phyloP scores from a whole-genome alignment of 2,888 invertebrate species.

The Aricia artaxerxes region DNA sequence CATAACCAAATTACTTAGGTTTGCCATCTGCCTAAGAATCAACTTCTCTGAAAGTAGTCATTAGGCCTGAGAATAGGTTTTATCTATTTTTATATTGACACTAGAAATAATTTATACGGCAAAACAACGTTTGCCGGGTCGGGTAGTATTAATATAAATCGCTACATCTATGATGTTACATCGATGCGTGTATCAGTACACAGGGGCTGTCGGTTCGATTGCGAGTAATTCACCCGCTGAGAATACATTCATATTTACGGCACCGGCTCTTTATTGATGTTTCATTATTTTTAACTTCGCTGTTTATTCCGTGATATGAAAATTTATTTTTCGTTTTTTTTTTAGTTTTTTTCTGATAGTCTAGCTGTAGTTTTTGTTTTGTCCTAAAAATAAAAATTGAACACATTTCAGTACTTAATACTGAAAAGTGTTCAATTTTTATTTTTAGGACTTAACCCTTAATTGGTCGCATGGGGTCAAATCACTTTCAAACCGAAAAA shows the following conservation, averaged over 20 bases:
- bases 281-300: slow-evolving; percentile 36
- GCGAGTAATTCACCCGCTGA: slow-evolving; percentile 56
- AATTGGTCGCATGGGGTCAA: no score
- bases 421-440: background rate
- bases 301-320: slow-evolving; percentile 29
- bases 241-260: slow-evolving; percentile 54
- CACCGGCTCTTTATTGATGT: slow-evolving; percentile 50
- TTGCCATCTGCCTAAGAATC: no score
- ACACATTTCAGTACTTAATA: no score
- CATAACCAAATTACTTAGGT: no score
- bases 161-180: background rate
- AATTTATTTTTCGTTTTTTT: background rate
- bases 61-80: no score
- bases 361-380: background rate
- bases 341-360: background rate
- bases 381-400: no score
- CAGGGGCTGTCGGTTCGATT: slow-evolving; percentile 52
- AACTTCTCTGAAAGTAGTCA: no score
- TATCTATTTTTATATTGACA: no score
- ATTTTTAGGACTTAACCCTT: no score
- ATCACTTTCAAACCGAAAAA: no score
- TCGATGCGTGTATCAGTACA: slow-evolving; percentile 48
- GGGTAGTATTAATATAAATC: background rate
- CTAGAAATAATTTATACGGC: no score
- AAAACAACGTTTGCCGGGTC: no score